A percentile compares a stretch with the other conserved stretches of the same genome.
Conservation (phyloP, 2,888 invertebrate species). For the Agrotis ipsilon region DNA sequence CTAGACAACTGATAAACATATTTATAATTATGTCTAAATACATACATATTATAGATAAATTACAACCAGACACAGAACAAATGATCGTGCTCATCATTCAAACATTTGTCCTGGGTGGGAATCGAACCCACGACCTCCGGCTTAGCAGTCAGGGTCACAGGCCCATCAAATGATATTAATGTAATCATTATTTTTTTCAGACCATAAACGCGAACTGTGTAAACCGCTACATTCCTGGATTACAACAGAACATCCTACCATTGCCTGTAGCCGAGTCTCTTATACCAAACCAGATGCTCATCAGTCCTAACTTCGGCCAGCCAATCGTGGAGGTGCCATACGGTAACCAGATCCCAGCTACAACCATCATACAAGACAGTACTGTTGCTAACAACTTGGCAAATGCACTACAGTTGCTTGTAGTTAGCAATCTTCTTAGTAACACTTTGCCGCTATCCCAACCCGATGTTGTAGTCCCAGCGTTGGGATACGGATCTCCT, state of each 20-base stretch:
- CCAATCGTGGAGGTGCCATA: slow-evolving; percentile 59
- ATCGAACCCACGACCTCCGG: no score
- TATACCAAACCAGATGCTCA: slow-evolving; percentile 69
- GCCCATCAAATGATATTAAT: no score
- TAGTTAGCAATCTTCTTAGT: slow-evolving; percentile 82
- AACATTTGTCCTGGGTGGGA: no score
- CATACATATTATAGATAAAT: no score
- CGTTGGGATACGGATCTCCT: slow-evolving; percentile 32
- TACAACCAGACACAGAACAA: no score
- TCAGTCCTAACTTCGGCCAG: slow-evolving; percentile 59
- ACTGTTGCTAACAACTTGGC: slow-evolving; percentile 84
- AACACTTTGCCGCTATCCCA: slow-evolving; percentile 76
- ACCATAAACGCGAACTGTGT: slow-evolving; percentile 72
- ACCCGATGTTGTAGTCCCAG: slow-evolving; percentile 64
- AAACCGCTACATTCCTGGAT: slow-evolving; percentile 71
- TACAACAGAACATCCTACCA: slow-evolving; percentile 62
- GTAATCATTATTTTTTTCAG: slow-evolving; percentile 73
- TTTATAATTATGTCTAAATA: no score
- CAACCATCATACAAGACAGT: slow-evolving; percentile 80
- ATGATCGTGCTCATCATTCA: no score
- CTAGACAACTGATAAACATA: no score
- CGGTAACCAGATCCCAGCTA: slow-evolving; percentile 64
- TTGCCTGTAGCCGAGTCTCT: slow-evolving; percentile 59
- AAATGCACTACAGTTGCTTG: slow-evolving; percentile 81
- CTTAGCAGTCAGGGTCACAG: no score